Conservation (phyloP, 2,888 invertebrate genomes). For the Colostygia pectinataria region DNA sequence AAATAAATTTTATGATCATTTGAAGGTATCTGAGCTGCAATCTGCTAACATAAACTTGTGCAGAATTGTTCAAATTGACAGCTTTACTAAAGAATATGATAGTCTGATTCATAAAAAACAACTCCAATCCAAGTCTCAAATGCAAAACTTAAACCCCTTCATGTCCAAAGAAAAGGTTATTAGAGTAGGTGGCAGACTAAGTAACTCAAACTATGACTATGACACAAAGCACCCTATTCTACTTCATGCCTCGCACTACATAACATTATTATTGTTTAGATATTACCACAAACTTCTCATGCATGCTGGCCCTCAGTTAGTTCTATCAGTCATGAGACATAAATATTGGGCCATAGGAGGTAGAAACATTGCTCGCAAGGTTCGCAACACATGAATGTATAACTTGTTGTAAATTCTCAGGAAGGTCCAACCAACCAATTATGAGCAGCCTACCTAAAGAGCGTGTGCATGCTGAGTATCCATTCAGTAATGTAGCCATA, state of each 20-base stretch:
- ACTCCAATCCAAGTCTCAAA: background rate
- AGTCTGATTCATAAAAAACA: background rate
- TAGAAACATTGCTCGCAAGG: background rate
- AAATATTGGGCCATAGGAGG: background rate
- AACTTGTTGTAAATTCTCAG: background rate
- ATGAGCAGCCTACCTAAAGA: background rate
- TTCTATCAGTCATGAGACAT: background rate
- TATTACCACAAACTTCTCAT: background rate
- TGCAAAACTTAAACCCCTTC: background rate
- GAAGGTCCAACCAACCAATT: background rate
- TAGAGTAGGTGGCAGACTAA: background rate
- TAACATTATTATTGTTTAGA: background rate
- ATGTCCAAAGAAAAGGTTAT: background rate
- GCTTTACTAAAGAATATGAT: too few relatives aligned
- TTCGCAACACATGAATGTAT: background rate
- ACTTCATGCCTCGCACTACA: background rate
- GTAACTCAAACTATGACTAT: background rate
- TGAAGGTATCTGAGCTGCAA: background rate
- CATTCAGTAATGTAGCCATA: background rate
- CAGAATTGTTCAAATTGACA: background rate
- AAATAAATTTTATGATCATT: background rate
- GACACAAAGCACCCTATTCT: background rate
- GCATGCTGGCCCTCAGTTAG: background rate
- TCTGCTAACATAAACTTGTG: background rate
- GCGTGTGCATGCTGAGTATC: background rate